Base-by-base conservation (phyloP, 2,113 vertebrate genomes). In the Periophthalmus modestus region DNA sequence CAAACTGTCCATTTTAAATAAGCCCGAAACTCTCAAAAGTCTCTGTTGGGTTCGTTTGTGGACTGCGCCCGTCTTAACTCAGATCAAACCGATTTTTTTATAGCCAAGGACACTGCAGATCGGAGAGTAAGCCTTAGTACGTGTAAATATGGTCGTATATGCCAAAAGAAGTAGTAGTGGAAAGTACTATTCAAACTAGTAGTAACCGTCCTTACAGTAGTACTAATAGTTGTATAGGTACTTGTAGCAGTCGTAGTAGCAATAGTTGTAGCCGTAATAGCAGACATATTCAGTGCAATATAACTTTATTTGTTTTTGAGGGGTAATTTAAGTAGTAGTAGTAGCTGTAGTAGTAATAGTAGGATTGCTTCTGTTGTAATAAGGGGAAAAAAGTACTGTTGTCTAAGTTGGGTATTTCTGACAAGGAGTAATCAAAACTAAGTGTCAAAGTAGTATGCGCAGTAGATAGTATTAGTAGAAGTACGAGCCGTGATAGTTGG, bases 1-100 rank as follows among this genome's bases (percentile, higher is more conserved):
- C 67, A 55, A 61, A 65, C 72, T 75, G 80, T 87, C 83, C 75
- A 68, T 90, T 87, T 84, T 80, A 88, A 84, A 86, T 74, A 54
- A 78, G 52, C 0, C 63, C 67, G 7, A 7, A 43, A 10, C 74
- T 80, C 14, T 7, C 74, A 62, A 69, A 65, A 50, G 36, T 75
- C 82, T 36, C 59, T 54, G 65, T 75, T 72, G 74, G 39, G 67
- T 80, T 82, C 73, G 74, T 82, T 78, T 74, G 74, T 71, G 71
- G 75, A 74, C 69, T 73, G 50, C 48, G 23, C 55, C 28, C 57
- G 18, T 46, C 57, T 54, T 21, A 16, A 46, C 47, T 69, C 50
- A 39, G 66, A 73, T 88, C 79, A 48, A 50, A 72, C 34, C 48
- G 4, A 55, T 68, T 79, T 81, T 67, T 43, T 71, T 74, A 78